Evolutionary conservation across 2,888 invertebrate species (phyloP).

Genomic region (Elmis aenea): DNA sequence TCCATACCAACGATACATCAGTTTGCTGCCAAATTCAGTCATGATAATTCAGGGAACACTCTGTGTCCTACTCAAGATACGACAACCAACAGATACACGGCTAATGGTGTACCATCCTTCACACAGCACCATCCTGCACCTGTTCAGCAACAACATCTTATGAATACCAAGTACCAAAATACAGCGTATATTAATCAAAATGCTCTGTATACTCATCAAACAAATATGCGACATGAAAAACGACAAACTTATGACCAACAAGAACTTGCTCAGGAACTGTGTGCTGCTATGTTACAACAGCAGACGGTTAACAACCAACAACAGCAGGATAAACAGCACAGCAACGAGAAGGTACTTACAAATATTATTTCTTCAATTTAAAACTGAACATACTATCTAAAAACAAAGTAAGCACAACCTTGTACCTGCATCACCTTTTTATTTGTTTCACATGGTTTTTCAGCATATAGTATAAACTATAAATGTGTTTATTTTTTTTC

Average conservation of each 20-base stretch:
- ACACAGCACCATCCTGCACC: conserved; percentile 44
- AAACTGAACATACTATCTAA: no score
- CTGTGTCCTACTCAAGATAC: conserved; percentile 23
- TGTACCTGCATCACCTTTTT: no score
- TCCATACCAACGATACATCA: conserved; percentile 78
- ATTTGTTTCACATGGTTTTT: no score
- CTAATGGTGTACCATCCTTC: conserved; percentile 49
- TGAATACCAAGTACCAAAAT: conserved; percentile 35
- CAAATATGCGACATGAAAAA: conserved; percentile 38
- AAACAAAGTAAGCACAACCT: no score
- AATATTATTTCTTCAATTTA: no score
- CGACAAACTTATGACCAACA: conserved; percentile 39
- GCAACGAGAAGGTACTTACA: conserved; percentile 36
- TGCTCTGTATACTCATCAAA: conserved; percentile 35
- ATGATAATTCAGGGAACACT: conserved; percentile 37
- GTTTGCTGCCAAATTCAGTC: conserved; percentile 69
- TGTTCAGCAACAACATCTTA: conserved; percentile 35
- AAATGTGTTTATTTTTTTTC: no score
- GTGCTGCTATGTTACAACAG: conserved; percentile 39
- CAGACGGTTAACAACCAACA: conserved; percentile 26
- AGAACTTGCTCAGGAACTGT: conserved; percentile 40
- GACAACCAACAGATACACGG: conserved; percentile 39
- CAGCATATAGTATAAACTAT: no score
- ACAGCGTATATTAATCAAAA: conserved; percentile 37
- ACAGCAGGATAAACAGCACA: conserved; percentile 28